Conservation (phyloP, 2,113 vertebrate genomes). For the Synodontis membranacea region DNA sequence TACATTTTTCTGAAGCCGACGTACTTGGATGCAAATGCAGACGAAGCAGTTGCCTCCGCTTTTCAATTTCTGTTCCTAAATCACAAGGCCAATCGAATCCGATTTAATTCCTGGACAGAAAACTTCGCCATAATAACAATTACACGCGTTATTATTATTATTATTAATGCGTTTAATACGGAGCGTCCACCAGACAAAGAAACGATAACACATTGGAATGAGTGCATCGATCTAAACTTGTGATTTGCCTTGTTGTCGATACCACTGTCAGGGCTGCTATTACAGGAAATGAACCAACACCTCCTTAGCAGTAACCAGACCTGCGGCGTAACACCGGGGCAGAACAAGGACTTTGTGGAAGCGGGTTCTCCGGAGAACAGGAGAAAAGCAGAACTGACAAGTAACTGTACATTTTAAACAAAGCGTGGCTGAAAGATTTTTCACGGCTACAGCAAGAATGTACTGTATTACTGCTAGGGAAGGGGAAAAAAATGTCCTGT, state of each 20-base stretch:
- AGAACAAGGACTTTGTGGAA: background rate
- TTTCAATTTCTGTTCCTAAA: background rate
- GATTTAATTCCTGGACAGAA: background rate
- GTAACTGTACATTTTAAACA: background rate
- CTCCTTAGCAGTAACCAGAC: background rate
- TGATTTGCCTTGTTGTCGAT: background rate
- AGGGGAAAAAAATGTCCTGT: background rate
- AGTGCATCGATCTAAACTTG: background rate
- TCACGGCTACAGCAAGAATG: background rate
- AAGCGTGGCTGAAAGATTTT: background rate
- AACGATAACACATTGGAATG: background rate
- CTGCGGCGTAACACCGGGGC: background rate
- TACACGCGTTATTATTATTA: too few species aligned
- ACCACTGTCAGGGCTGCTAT: background rate
- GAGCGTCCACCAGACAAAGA: background rate
- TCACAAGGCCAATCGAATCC: background rate
- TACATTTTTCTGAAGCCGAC: background rate
- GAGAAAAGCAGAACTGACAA: background rate
- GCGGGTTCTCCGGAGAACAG: background rate
- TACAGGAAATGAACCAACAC: background rate
- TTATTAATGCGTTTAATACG: background rate
- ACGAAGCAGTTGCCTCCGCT: background rate
- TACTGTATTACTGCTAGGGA: too few species aligned
- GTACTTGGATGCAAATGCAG: background rate
- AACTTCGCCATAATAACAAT: background rate